phyloP scores from a whole-genome alignment of 2,888 invertebrate species.

The Drosophila siamana region DNA sequence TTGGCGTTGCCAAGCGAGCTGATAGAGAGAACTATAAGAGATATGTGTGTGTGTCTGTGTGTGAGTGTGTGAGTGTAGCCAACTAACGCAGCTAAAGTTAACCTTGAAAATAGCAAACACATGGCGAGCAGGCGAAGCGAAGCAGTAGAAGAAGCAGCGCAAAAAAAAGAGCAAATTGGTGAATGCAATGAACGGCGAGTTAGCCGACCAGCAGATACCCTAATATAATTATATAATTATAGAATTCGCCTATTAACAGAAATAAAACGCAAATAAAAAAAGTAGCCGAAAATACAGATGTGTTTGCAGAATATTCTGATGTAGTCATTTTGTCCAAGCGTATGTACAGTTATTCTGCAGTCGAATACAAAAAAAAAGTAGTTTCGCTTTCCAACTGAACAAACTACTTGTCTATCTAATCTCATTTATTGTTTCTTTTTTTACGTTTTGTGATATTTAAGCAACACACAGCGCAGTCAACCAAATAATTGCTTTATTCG shows the following conservation, averaged over 20 bases:
- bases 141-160: constrained; percentile 30
- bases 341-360: not conserved
- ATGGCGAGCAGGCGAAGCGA: constrained; percentile 49
- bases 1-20: constrained; percentile 55
- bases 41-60: constrained; percentile 14
- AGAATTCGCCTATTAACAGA: too few species aligned
- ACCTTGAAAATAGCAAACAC: constrained; percentile 83
- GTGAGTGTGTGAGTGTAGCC: constrained; percentile 33
- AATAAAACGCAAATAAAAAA: too few species aligned
- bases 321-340: constrained; percentile 6
- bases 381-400: constrained; percentile 65
- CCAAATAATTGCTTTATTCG: constrained; percentile 72
- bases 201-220: constrained; percentile 29
- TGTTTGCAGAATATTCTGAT: constrained; percentile 4
- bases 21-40: constrained; percentile 45
- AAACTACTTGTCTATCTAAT: constrained; percentile 77
- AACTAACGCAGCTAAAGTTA: constrained; percentile 75
- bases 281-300: too few species aligned
- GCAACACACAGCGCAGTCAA: constrained; percentile 60
- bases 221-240: not conserved
- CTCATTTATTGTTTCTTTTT: constrained; percentile 42
- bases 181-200: constrained; percentile 6
- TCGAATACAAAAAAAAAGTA: constrained; percentile 22
- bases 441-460: constrained; percentile 37
- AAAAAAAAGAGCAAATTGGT: constrained; percentile 28